phyloP scores from a whole-genome alignment of 2,888 invertebrate species.

The Notocelia uddmanniana region DNA sequence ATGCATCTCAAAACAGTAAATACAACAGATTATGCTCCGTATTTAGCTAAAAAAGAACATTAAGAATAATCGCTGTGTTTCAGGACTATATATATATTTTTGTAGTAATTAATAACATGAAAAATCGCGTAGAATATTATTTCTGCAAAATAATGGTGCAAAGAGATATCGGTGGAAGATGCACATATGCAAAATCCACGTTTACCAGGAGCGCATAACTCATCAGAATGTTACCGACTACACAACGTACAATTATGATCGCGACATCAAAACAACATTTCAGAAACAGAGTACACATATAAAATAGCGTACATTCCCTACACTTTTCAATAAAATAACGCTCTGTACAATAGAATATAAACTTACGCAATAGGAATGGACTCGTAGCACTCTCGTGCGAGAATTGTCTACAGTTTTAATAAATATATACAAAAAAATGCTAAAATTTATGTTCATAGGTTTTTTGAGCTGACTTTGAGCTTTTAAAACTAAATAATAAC shows the following conservation, averaged over 20 bases:
- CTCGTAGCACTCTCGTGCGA: slow-evolving; percentile 48
- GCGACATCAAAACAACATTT: slow-evolving; percentile 12
- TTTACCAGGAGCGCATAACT: slow-evolving; percentile 17
- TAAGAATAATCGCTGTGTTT: not conserved
- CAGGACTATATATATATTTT: no score
- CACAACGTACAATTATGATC: slow-evolving; percentile 1
- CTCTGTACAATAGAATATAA: slow-evolving; percentile 63
- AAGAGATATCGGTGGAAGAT: slow-evolving; percentile 15
- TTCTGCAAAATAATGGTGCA: slow-evolving; percentile 1
- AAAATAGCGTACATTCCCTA: slow-evolving; percentile 22
- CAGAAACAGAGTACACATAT: slow-evolving; percentile 7
- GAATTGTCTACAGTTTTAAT: slow-evolving; percentile 50
- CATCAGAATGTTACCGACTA: not conserved
- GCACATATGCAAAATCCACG: slow-evolving; percentile 4
- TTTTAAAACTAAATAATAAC: slow-evolving; percentile 75
- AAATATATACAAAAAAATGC: slow-evolving; percentile 68
- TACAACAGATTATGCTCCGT: slow-evolving; percentile 7
- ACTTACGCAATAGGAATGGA: slow-evolving; percentile 54
- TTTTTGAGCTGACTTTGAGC: slow-evolving; percentile 85
- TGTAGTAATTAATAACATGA: not conserved
- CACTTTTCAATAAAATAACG: slow-evolving; percentile 52
- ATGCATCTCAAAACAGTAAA: slow-evolving; percentile 22
- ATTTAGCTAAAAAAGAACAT: not conserved
- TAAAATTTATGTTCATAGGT: slow-evolving; percentile 53
- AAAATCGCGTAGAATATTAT: not conserved